phyloP scores from a whole-genome alignment of 2,797 vertebrate genomes.

The Cirrhinus mrigala region DNA sequence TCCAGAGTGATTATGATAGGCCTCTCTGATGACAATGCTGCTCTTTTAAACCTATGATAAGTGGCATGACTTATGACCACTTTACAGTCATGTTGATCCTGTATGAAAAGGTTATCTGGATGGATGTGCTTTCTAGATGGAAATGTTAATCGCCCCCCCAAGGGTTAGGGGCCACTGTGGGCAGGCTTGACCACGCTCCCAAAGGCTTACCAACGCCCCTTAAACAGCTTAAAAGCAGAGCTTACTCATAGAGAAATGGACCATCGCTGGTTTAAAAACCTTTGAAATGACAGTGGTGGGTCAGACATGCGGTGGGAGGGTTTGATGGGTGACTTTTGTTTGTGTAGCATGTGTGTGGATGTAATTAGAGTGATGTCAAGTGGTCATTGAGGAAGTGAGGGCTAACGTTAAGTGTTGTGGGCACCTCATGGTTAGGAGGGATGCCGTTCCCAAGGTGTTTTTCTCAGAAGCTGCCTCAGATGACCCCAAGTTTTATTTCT shows the following conservation, averaged over 20 bases:
- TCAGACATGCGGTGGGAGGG: constrained; percentile 19
- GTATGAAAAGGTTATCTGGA: constrained; percentile 81
- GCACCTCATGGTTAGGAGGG: background rate
- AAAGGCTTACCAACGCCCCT: constrained; percentile 45
- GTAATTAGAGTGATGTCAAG: constrained; percentile 45
- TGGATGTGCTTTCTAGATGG: constrained; percentile 78
- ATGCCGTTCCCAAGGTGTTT: background rate
- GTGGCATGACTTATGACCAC: constrained; percentile 57
- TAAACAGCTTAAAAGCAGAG: constrained; percentile 40
- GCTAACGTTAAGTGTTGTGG: constrained; percentile 31
- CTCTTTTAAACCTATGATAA: constrained; percentile 62
- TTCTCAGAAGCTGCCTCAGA: constrained; percentile 12
- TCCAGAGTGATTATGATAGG: constrained; percentile 54
- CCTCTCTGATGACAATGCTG: constrained; percentile 62
- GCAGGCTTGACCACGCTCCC: constrained; percentile 58
- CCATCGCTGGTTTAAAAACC: constrained; percentile 51
- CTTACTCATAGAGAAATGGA: constrained; percentile 45
- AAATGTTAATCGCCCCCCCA: constrained; percentile 84
- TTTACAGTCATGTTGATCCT: constrained; percentile 60
- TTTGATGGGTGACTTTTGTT: constrained; percentile 46
- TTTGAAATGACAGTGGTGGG: constrained; percentile 42
- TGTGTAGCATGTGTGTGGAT: constrained; percentile 32
- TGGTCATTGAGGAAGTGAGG: constrained; percentile 10
- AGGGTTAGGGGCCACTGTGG: constrained; percentile 62
- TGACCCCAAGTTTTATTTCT: constrained; percentile 28